Evolutionary conservation across 2,888 invertebrate species (phyloP), one percentile per base, ranked within the genome.

Genomic region (Zele albiditarsus): DNA sequence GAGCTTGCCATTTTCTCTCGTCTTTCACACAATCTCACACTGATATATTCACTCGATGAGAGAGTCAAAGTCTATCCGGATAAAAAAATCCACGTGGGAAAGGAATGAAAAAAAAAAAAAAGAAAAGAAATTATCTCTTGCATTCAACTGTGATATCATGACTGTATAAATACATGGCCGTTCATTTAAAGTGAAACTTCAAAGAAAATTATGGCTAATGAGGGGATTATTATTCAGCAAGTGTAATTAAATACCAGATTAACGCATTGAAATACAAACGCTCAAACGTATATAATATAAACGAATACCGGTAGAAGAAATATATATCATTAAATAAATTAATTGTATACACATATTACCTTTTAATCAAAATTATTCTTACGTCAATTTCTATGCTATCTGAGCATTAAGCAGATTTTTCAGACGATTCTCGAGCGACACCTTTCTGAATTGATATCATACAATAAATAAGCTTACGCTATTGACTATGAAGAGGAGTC

Each of bases 71-170:
- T 60, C 12, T 27, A 60, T 27, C 12, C 25, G 8, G 60, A 60
- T 60, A 60, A 60, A 58, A 58, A 58, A 60, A 25, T 46, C n/a
- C 14, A 46, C 46, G 46, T 46, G 46, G 46, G 16, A 46, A n/a
- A 46, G 5, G n/a, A 46, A 16, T 2, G 4, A n/a, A 16, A n/a
- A 46, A 53, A 2, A 53, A 53, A 53, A 46, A 53, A 2, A 53
- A 53, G 20, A 46, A 53, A 53, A 53, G 2, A 53, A 53, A 20
- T 20, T 53, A 53, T 46, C 46, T 46, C n/a, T n/a, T n/a, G n/a
- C 23, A 23, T 53, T 20, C 53, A 53, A 53, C 53, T 20, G 53
- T 53, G 20, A n/a, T 53, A 53, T 53, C 20, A 53, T 1, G 53
- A n/a, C n/a, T 53, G 53, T 53, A 20, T 20, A 10, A 20, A 53